Conservation (phyloP, 2,113 vertebrate species). For the Leptocoma aspasia region DNA sequence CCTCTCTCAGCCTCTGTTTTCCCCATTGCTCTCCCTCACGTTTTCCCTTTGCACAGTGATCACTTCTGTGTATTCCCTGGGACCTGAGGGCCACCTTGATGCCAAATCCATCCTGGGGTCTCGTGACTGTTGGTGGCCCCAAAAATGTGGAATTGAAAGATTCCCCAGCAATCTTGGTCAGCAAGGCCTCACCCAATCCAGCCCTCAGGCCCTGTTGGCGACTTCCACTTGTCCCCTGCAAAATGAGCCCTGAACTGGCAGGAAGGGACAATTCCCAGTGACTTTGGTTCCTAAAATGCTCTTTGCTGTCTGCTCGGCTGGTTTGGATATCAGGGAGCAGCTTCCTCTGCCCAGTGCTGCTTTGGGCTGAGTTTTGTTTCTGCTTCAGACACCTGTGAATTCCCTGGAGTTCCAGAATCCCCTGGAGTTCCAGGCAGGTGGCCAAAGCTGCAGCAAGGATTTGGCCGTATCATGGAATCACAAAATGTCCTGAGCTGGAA, state of each 20-base stretch:
- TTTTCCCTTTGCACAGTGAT: neutral
- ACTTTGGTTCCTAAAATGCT: neutral
- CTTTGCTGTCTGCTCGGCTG: neutral
- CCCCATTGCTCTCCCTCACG: accelerated
- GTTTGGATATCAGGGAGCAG: neutral
- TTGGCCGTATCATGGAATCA: neutral
- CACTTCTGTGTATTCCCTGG: neutral
- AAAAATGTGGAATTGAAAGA: neutral
- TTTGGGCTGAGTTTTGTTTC: neutral
- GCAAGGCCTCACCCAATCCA: neutral
- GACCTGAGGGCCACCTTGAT: neutral
- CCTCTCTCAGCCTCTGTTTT: neutral
- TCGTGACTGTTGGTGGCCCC: neutral
- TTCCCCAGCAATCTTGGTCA: neutral
- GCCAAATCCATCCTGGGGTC: neutral
- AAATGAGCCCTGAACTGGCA: neutral
- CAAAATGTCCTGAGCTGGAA: neutral
- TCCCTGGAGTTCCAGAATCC: neutral
- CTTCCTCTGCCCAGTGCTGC: neutral
- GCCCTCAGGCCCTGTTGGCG: neutral
- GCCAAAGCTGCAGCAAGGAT: neutral
- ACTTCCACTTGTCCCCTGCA: neutral
- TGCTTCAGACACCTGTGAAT: neutral
- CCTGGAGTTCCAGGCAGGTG: neutral
- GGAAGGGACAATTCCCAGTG: neutral